phyloP scores from a whole-genome alignment of 1,140 invertebrate species.

The Mesaphorura yosii region DNA sequence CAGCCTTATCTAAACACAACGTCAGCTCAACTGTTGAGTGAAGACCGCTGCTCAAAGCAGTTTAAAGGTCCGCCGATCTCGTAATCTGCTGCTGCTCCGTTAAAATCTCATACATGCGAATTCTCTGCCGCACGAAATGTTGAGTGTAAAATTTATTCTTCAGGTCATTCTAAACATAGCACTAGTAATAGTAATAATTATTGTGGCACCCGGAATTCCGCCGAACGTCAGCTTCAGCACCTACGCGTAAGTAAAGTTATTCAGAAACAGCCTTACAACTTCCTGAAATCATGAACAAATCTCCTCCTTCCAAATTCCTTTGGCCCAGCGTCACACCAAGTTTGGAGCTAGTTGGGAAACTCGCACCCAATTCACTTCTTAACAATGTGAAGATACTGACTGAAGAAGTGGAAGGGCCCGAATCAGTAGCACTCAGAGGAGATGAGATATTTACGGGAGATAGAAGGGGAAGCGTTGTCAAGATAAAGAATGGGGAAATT shows the following conservation, averaged over 20 bases:
- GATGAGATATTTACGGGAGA: slow-evolving; percentile 54
- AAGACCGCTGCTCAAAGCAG: no score
- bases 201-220: slow-evolving; percentile 46
- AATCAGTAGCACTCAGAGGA: slow-evolving; percentile 53
- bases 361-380: slow-evolving; percentile 49
- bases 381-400: slow-evolving; percentile 44
- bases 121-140: no score
- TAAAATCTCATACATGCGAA: no score
- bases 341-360: slow-evolving; percentile 42
- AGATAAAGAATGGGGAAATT: slow-evolving; percentile 48
- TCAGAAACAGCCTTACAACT: neutral
- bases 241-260: slow-evolving; percentile 38
- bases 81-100: no score
- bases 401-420: slow-evolving; percentile 52
- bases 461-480: slow-evolving; percentile 54
- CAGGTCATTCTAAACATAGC: neutral
- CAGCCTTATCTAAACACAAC: no score
- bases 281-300: neutral
- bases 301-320: slow-evolving; percentile 6
- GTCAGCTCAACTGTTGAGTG: no score
- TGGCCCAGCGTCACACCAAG: slow-evolving; percentile 42
- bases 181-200: slow-evolving; percentile 34
- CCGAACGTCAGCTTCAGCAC: slow-evolving; percentile 41
- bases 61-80: no score
- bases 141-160: no score